phyloP scores from a whole-genome alignment of 2,888 invertebrate species.

The Pterobdella sp. region DNA sequence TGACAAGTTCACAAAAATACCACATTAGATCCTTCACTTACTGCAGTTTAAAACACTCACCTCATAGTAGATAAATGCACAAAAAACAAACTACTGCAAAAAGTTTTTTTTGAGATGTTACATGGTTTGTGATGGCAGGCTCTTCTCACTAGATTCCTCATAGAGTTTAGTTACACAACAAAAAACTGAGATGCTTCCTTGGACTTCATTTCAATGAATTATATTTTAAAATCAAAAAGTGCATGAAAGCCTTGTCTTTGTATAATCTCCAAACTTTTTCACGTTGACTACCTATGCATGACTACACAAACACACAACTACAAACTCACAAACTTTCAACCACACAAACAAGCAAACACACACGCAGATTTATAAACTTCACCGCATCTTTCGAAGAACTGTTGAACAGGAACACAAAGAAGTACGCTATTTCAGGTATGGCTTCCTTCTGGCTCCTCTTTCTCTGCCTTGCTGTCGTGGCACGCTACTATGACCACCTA shows the following conservation, averaged over 20 bases:
- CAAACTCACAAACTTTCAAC: not conserved
- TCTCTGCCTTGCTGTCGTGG: not conserved
- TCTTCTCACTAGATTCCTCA: too few relatives aligned
- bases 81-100: too few relatives aligned
- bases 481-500: not conserved
- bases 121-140: too few relatives aligned
- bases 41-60: too few relatives aligned
- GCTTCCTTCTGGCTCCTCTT: conserved; percentile 5
- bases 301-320: not conserved
- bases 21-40: too few relatives aligned
- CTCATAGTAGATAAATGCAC: too few relatives aligned
- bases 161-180: too few relatives aligned
- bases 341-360: not conserved
- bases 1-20: too few relatives aligned
- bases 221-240: too few relatives aligned
- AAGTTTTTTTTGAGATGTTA: too few relatives aligned
- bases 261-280: not conserved
- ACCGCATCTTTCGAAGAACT: not conserved
- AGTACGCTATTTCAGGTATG: not conserved
- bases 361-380: not conserved
- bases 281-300: not conserved
- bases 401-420: not conserved
- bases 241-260: not conserved
- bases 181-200: too few relatives aligned
- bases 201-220: too few relatives aligned